Base-by-base conservation (phyloP, 2,113 vertebrate genomes). In the Galemys pyrenaicus region DNA sequence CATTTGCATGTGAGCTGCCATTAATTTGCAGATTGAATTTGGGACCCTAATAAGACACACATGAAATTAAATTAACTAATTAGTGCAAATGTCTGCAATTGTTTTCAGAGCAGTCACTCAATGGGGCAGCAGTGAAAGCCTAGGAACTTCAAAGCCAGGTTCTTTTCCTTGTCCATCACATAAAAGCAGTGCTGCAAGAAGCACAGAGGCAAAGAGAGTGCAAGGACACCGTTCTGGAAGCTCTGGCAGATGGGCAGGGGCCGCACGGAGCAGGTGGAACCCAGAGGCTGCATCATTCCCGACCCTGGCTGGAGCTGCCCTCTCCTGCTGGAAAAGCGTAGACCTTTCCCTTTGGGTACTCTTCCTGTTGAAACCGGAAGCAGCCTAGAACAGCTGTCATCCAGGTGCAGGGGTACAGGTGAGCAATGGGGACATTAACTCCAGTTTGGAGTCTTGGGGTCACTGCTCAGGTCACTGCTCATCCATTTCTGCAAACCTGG, bases 51-150 rank as follows among this genome's bases (percentile, higher is more conserved):
- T 67, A 73, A 88, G 89, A 44, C 10, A 0, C 41, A 83, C 80
- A 87, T 87, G 41, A 82, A 89, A 87, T 79, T 77, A 89, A 93
- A 92, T 88, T 60, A 96, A 73, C 81, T 94, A 74, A 94, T 96
- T 91, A 91, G 49, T 26, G 30, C 71, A 73, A 92, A 77, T 62
- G 60, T 78, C 89, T 71, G 58, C 80, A 87, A 9, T 32, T 60
- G 39, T 77, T 78, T 74, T 81, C 82, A 10, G 89, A 82, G 82
- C 60, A 62, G 13, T 80, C 81, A 20, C 86, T 56, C 51, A 62
- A 8, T 20, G 67, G 80, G 67, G 67, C 39, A 77, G 54, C 0
- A 3, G 30, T 11, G 70, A 44, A 24, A 26, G 37, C 22, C 60
- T 1, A 28, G 56, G 15, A 49, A 56, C 44, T 49, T 35, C 15